Evolutionary conservation across 2,797 vertebrate species (phyloP), one percentile per base, ranked within the genome.

Genomic region (Cynodonichthys magdalenae): DNA sequence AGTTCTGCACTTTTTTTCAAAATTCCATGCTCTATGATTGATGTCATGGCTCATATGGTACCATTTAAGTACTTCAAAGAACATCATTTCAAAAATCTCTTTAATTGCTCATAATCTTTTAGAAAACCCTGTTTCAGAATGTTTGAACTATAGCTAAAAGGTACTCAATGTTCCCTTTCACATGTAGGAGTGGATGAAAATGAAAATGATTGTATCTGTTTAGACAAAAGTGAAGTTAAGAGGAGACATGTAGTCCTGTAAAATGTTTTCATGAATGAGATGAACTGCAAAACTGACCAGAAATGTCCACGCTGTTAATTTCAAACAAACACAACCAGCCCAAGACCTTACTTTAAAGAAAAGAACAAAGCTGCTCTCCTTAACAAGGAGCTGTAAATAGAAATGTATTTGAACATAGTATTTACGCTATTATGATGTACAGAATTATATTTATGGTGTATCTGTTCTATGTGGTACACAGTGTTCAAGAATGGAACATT

Each of bases 401-500:
- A 95, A 89, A 94, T 93, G 81, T 92, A 91, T 92, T 88, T 90
- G 94, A 93, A 94, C 84, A 93, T 95, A 90, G 85, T 93, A 93
- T 96, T 95, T 94, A 91, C 94, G 92, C 90, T 95, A 93, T 92
- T 90, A 92, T 92, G 92, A 93, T 97, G 96, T 99, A 96, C 94
- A 97, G 93, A 95, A 93, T 91, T 97, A 95, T 99, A 98, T 97
- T 98, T 99, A 98, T 97, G 95, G 92, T 92, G 90, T 92, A 93
- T 94, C 91, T 95, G 94, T 96, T 96, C 95, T 94, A 94, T 94
- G 95, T 95, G 95, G 93, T 96, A 95, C 95, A 94, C 90, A 94
- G 93, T 95, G 94, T 96, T 93, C 95, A 95, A 96, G 94, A 98
- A 96, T 96, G 96, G 92, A 95, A 90, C 86, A 89, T 96, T 95